Conservation (phyloP, 2,888 invertebrate species). For the Sinhomidia bicolor region DNA sequence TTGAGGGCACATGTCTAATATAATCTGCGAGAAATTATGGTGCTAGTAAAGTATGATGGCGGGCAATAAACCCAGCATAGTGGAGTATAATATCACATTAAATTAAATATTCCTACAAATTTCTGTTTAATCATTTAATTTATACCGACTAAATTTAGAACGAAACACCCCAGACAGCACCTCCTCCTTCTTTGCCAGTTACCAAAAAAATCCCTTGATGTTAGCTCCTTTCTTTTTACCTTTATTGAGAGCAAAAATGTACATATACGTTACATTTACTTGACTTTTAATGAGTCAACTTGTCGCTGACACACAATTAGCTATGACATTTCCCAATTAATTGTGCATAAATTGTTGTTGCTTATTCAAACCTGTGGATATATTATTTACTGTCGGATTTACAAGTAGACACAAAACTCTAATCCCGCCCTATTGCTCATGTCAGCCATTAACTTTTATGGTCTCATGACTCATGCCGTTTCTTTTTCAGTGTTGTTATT, state of each 20-base stretch:
- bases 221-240: neutral
- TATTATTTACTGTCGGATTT: constrained; percentile 7
- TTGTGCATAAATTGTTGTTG: neutral
- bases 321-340: neutral
- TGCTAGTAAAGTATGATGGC: constrained; percentile 16
- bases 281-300: neutral
- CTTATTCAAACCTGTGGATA: neutral
- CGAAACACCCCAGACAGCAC: neutral
- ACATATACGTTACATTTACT: neutral
- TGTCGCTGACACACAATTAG: neutral
- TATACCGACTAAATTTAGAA: neutral
- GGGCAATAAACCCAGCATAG: constrained; percentile 17
- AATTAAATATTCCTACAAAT: neutral
- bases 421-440: neutral
- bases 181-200: neutral
- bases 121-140: neutral
- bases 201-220: constrained; percentile 8
- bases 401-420: neutral
- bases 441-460: neutral
- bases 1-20: constrained; percentile 41
- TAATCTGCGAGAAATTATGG: constrained; percentile 10
- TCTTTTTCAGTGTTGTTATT: constrained; percentile 9
- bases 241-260: neutral
- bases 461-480: neutral
- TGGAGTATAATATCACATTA: neutral